Evolutionary conservation across 2,113 vertebrate genomes (phyloP), one percentile per base, ranked within the genome.

Genomic region (Neogobius melanostomus): DNA sequence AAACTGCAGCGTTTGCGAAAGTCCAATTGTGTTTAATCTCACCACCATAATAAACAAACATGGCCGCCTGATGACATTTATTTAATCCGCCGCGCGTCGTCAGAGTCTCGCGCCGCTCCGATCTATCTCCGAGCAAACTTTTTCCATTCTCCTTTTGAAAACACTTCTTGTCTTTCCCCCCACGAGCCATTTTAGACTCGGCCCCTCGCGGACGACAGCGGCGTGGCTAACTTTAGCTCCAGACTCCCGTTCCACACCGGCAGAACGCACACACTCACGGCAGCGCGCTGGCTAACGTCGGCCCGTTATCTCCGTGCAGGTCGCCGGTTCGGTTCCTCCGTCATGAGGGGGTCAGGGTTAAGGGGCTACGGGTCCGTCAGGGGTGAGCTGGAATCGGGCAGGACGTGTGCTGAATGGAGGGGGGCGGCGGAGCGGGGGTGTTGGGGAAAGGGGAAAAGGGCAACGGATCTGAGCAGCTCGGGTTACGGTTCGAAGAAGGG

Each of bases 401-500:
- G 11, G 63, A 84, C 75, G 82, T 79, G 76, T 82, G 85, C 53
- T 8, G 7, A 12, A 52, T 69, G 73, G 53, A 9, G 63, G 28
- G 28, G 28, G 77, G 65, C 60, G 52, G 71, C 71, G n/a, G 51
- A 16, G 5, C 21, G 77, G 51, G 82, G 85, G 80, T 77, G 80
- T 64, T 86, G 76, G 77, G 79, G 59, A 73, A 75, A 75, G 77
- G 77, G 79, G 62, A 74, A 74, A 76, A 61, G 74, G 78, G 88
- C 88, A 92, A 92, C 81, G 77, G 87, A 89, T 88, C 86, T 87
- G 81, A 48, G 51, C 46, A 17, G 87, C 77, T 93, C 90, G 10
- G 72, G 88, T 93, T 92, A 85, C 92, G 74, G 28, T 67, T 79
- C 57, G 53, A 64, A 71, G 44, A 65, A 75, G 60, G 80, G 47